These are phyloP conservation scores for Medauroidea extradentata DNA, from an alignment of 1,140 invertebrate genomes.

Conservation along the genomic window DNA sequence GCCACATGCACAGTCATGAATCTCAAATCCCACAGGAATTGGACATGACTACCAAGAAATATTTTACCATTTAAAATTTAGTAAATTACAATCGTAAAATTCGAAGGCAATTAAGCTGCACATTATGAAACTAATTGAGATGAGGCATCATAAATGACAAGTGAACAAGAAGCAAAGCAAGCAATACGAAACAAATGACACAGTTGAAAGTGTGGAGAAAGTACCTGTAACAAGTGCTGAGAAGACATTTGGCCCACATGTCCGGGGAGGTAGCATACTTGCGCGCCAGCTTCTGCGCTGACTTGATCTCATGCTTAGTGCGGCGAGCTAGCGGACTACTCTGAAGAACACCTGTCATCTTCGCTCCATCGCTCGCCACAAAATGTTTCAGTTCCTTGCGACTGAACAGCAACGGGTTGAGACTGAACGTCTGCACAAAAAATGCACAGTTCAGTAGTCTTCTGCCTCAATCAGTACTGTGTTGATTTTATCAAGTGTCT, in stretches of 20 bases:
- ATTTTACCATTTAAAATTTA: too few relatives aligned
- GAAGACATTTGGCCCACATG: constrained; percentile 86
- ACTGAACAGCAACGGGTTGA: constrained; percentile 55
- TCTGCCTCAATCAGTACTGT: too few relatives aligned
- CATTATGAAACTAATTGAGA: too few relatives aligned
- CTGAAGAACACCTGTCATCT: constrained; percentile 52
- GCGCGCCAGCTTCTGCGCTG: constrained; percentile 82
- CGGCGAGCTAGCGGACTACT: constrained; percentile 86
- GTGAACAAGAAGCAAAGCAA: too few relatives aligned
- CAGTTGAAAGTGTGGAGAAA: not conserved
- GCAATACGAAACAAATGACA: too few relatives aligned
- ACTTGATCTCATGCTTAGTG: constrained; percentile 92
- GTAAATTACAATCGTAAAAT: too few relatives aligned
- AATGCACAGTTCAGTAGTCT: constrained; percentile 37
- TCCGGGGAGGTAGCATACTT: constrained; percentile 66
- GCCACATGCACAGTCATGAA: too few relatives aligned
- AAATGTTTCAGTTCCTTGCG: constrained; percentile 36
- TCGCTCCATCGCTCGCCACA: constrained; percentile 19
- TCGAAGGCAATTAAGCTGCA: too few relatives aligned
- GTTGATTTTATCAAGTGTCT: too few relatives aligned
- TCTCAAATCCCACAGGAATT: too few relatives aligned
- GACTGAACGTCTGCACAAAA: constrained; percentile 42
- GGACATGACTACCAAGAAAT: too few relatives aligned
- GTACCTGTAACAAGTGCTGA: constrained; percentile 72
- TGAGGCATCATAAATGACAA: too few relatives aligned